A percentile compares a stretch with the other conserved stretches of the same genome.
Conservation (phyloP, 2,797 vertebrate species). For the Melanotaenia trifasciata region DNA sequence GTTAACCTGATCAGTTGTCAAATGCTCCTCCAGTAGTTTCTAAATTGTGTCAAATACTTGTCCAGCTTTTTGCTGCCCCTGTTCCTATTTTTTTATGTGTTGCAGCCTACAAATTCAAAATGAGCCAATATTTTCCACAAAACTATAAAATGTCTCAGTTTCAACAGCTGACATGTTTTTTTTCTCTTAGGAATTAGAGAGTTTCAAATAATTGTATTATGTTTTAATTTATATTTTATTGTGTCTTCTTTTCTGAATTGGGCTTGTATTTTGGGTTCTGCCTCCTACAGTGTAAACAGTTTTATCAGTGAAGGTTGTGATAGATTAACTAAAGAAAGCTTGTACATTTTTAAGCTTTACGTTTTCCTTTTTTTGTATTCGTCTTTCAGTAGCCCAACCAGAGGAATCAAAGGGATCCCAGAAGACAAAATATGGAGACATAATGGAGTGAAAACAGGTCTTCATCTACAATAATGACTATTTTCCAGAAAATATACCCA, state of each 20-base stretch:
- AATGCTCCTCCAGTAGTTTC: too few relatives aligned
- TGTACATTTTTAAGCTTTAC: neutral
- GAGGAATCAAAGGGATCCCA: conserved; percentile 52
- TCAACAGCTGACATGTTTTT: too few relatives aligned
- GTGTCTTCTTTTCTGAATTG: too few relatives aligned
- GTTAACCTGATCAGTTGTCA: neutral
- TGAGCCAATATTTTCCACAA: neutral
- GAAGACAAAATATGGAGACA: conserved; percentile 81
- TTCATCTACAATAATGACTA: conserved; percentile 12
- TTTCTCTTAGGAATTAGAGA: too few relatives aligned
- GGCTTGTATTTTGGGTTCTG: neutral
- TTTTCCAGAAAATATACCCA: neutral
- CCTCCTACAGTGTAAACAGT: neutral
- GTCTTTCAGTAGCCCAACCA: conserved; percentile 54
- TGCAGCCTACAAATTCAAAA: neutral
- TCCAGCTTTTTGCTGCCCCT: neutral
- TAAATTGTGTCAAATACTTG: neutral
- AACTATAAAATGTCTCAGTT: neutral
- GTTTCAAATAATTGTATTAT: too few relatives aligned
- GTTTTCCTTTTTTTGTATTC: conserved; percentile 19
- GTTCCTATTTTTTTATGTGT: neutral
- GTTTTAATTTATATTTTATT: too few relatives aligned
- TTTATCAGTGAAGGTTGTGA: neutral
- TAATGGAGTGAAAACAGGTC: conserved; percentile 73
- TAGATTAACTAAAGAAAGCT: conserved; percentile 5